Evolutionary conservation across 2,797 vertebrate genomes (phyloP).

Genomic region (Chromobotia macracanthus): DNA sequence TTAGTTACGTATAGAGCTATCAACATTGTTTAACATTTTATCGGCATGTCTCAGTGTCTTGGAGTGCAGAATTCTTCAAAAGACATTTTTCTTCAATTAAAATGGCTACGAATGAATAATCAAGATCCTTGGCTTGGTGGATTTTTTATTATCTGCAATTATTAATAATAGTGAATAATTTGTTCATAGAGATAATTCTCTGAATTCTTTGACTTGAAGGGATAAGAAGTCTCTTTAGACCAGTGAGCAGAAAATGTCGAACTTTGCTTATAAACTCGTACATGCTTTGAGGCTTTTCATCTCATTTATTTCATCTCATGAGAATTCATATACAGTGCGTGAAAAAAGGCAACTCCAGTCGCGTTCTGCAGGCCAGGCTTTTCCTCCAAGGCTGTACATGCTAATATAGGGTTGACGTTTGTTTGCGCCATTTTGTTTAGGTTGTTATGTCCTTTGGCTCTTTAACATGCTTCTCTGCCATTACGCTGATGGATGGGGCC

Average conservation of each 20-base stretch:
- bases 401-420: conserved; percentile 62
- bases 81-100: not conserved
- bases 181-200: conserved; percentile 55
- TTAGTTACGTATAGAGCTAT: not conserved
- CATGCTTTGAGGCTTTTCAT: conserved; percentile 53
- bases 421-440: conserved; percentile 62
- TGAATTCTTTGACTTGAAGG: conserved; percentile 53
- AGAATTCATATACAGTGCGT: conserved; percentile 39
- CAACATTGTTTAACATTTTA: not conserved
- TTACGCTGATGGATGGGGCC: conserved; percentile 60
- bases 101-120: conserved; percentile 56
- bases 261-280: conserved; percentile 55
- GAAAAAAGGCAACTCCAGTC: conserved; percentile 45
- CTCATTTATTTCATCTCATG: conserved; percentile 34
- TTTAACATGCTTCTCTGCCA: conserved; percentile 62
- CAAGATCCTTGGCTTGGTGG: conserved; percentile 31
- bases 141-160: conserved; percentile 52
- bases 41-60: not conserved
- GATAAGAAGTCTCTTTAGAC: conserved; percentile 56
- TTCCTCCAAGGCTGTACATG: conserved; percentile 70
- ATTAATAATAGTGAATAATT: conserved; percentile 63
- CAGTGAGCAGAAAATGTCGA: conserved; percentile 64
- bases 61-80: not conserved
- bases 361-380: conserved; percentile 19
- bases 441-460: conserved; percentile 55